Evolutionary conservation across 2,797 vertebrate species (phyloP), one percentile per base, ranked within the genome.

Genomic region (Enoplosus armatus): DNA sequence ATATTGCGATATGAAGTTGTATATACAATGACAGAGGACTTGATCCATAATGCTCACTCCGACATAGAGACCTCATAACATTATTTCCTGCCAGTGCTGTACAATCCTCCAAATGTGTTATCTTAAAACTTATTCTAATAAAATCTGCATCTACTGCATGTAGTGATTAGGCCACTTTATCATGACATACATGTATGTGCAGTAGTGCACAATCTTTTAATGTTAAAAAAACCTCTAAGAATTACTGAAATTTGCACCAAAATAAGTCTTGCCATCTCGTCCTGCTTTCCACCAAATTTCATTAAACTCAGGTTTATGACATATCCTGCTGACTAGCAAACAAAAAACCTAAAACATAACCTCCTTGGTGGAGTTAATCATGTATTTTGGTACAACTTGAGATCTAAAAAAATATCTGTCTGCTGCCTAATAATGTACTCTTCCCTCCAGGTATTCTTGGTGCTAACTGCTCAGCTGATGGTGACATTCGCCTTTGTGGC

Each of bases 401-500:
- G 20, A 63, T 59, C 50, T 18, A 15, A 41, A 54, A 67, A 54
- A 53, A 0, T 1, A 8, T 56, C 3, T 39, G 29, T 54, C 14
- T 47, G 11, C 26, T 73, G 37, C 3, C 43, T 79, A 45, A 48
- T 31, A 9, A 22, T 63, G 41, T 16, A 24, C 35, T 80, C 10
- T 43, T 62, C 10, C 3, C 35, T 61, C 9, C 86, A 98, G 97
- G 97, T 98, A 33, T 98, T 98, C 93, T 84, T 98, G 95, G 96
- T 98, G 80, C 87, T 98, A 87, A 97, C 96, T 0, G 86, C 96
- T 79, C 97, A 98, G 94, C 95, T 98, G 70, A 62, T 91, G 0
- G 96, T 98, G 85, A 99, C 97, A 0, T 96, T 97, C n/a, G 92
- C 95, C 66, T 97, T 97, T 6, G 97, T 98, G 83, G 95, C 96